Evolutionary conservation across 2,888 invertebrate genomes (phyloP).

Genomic region (Cephus rjabovi): DNA sequence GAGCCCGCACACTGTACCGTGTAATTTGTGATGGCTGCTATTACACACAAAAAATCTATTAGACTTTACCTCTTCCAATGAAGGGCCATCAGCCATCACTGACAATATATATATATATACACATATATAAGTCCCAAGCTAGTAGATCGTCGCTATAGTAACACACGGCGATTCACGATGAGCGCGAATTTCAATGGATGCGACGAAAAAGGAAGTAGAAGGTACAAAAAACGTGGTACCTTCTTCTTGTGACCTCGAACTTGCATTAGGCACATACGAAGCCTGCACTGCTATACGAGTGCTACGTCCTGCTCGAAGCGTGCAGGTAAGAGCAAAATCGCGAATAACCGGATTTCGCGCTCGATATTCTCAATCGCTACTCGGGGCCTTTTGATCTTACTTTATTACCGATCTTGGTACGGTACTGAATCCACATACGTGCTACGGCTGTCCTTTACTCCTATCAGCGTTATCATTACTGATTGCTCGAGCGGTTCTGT

Average conservation of each 20-base stretch:
- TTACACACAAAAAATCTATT: slow-evolving; percentile 46
- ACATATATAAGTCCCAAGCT: not conserved
- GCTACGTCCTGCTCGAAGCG: not conserved
- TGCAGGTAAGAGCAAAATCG: not conserved
- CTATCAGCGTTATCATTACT: slow-evolving; percentile 56
- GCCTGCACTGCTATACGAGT: not conserved
- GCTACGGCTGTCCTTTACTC: slow-evolving; percentile 10
- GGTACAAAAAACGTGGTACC: not conserved
- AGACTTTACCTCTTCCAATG: slow-evolving; percentile 19
- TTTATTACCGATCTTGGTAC: slow-evolving; percentile 49
- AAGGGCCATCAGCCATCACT: not conserved
- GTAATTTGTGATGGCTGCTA: slow-evolving; percentile 47
- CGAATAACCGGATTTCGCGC: not conserved
- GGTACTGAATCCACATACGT: slow-evolving; percentile 36
- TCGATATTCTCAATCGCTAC: not conserved
- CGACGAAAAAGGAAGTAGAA: not conserved
- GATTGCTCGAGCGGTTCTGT: slow-evolving; percentile 52
- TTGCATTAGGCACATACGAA: not conserved
- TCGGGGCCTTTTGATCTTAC: slow-evolving; percentile 34
- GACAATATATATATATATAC: not conserved
- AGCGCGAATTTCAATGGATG: not conserved
- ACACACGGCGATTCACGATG: not conserved
- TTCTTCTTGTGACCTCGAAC: not conserved
- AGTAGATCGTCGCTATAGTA: not conserved
- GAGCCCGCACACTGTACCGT: slow-evolving; percentile 39